These are phyloP conservation scores for Podarcis muralis DNA, from an alignment of 2,113 vertebrate genomes.

Conservation along the genomic window DNA sequence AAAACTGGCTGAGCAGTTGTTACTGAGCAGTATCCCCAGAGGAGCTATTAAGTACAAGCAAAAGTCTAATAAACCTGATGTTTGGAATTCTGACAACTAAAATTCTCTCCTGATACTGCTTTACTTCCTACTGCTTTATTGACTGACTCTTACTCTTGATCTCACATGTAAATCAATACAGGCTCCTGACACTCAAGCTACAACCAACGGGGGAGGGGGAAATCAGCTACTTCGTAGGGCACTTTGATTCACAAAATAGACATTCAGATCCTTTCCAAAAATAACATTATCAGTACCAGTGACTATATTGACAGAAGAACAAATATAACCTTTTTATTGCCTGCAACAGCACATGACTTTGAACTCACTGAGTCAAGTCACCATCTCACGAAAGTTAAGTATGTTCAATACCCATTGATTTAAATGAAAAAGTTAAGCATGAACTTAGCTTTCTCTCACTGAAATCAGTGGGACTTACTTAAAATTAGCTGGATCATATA, in stretches of 20 bases:
- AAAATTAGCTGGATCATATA: not conserved
- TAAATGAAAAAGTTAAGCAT: not conserved
- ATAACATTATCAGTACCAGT: not conserved
- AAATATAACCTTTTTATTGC: not conserved
- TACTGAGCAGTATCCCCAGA: conserved; percentile 23
- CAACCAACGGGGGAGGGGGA: not conserved
- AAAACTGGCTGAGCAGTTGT: conserved; percentile 6
- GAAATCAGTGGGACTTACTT: not conserved
- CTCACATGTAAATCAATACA: conserved; percentile 51
- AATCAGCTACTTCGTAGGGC: not conserved
- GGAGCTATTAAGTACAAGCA: conserved; percentile 36
- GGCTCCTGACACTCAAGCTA: conserved; percentile 40
- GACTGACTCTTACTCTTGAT: conserved; percentile 49
- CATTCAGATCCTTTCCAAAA: not conserved
- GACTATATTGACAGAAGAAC: not conserved
- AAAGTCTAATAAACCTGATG: conserved; percentile 38
- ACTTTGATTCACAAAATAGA: not conserved
- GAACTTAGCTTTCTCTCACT: not conserved
- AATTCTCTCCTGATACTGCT: conserved; percentile 39
- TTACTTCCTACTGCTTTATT: conserved; percentile 37
- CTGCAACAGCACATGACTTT: not conserved
- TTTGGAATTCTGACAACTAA: conserved; percentile 13
- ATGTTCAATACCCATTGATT: not conserved
- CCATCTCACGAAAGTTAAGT: not conserved
- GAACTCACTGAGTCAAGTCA: not conserved